Evolutionary conservation across 2,113 vertebrate species (phyloP).

Genomic region (Mungos mungo): DNA sequence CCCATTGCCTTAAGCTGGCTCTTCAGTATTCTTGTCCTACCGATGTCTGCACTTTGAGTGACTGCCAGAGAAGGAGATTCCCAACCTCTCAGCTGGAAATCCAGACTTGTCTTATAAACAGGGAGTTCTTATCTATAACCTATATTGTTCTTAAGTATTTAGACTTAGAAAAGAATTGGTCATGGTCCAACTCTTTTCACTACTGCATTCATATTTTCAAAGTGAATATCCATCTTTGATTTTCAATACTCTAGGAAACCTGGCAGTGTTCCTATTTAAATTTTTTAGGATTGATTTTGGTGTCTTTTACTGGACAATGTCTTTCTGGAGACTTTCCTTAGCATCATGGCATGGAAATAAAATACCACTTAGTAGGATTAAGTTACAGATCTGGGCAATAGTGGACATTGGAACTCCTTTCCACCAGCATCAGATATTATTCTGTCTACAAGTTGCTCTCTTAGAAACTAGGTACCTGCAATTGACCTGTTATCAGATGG

Average conservation of each 20-base stretch:
- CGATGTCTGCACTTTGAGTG: not conserved
- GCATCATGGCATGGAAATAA: not conserved
- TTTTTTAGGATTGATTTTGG: not conserved
- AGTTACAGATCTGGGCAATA: slow-evolving; percentile 6
- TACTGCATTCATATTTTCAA: not conserved
- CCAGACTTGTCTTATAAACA: not conserved
- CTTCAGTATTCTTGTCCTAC: not conserved
- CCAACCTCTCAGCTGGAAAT: not conserved
- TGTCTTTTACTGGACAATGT: not conserved
- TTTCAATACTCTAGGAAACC: not conserved
- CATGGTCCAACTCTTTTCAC: not conserved
- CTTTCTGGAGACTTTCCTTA: slow-evolving; percentile 5
- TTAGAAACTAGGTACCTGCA: not conserved
- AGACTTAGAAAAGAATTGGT: not conserved
- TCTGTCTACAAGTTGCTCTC: not conserved
- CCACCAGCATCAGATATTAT: not conserved
- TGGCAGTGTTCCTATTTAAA: not conserved
- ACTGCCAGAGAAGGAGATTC: not conserved
- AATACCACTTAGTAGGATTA: not conserved
- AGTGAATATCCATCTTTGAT: slow-evolving; percentile 23
- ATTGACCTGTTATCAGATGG: not conserved
- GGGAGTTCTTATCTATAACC: not conserved
- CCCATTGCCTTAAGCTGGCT: not conserved
- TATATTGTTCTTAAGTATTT: not conserved
- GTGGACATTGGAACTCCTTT: not conserved